Evolutionary conservation across 2,797 vertebrate genomes (phyloP).

Genomic region (Pteronotus mesoamericanus): DNA sequence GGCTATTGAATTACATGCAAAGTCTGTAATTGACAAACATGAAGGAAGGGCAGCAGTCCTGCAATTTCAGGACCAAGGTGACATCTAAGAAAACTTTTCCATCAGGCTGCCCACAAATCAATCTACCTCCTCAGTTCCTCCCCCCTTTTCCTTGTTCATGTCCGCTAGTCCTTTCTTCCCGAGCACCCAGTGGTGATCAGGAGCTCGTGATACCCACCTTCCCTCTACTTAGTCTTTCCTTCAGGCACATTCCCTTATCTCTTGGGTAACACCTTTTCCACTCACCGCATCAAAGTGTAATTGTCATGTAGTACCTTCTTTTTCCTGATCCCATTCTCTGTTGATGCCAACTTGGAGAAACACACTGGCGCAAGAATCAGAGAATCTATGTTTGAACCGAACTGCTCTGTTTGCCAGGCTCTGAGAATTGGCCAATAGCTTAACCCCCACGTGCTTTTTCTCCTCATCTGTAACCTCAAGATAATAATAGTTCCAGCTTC

Average conservation of each 20-base stretch:
- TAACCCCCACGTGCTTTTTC: background rate
- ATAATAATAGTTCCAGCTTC: background rate
- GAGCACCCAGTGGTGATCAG: background rate
- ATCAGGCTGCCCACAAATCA: background rate
- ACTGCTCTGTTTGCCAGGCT: background rate
- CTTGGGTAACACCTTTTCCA: background rate
- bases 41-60: background rate
- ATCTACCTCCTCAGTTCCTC: background rate
- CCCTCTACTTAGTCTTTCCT: background rate
- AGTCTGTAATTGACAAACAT: background rate
- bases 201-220: background rate
- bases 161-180: background rate
- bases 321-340: background rate
- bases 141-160: background rate
- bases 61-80: background rate
- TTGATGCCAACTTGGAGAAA: background rate
- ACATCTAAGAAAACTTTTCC: background rate
- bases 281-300: background rate
- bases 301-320: background rate
- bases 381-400: background rate
- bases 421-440: background rate
- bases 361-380: background rate
- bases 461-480: background rate
- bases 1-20: background rate
- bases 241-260: background rate